Evolutionary conservation across 2,888 invertebrate genomes (phyloP).

Genomic region (Drosophila mercatorum): DNA sequence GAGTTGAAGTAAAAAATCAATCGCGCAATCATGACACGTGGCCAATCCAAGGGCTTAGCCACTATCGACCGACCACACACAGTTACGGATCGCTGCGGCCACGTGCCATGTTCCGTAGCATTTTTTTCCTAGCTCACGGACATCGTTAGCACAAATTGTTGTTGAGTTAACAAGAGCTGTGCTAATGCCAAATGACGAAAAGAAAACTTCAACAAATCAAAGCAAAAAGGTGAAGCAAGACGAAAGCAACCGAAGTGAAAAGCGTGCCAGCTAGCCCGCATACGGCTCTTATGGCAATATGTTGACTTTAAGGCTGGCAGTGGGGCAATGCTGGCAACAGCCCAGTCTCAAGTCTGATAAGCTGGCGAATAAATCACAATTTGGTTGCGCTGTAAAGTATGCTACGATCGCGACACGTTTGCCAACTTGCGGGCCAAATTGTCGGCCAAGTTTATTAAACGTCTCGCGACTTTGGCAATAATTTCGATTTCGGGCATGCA

Average conservation of each 20-base stretch:
- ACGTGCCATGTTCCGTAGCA: constrained; percentile 46
- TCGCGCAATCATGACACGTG: constrained; percentile 35
- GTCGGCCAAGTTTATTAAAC: constrained; percentile 74
- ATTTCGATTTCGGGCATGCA: constrained; percentile 76
- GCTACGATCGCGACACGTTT: constrained; percentile 71
- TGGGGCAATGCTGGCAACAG: not conserved
- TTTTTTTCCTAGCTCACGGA: constrained; percentile 58
- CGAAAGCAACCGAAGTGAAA: constrained; percentile 25
- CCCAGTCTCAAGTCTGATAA: constrained; percentile 36
- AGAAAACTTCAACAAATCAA: constrained; percentile 32
- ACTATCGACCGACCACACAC: constrained; percentile 8
- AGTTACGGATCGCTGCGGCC: constrained; percentile 42
- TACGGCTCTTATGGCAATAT: constrained; percentile 9
- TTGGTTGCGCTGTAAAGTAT: constrained; percentile 53
- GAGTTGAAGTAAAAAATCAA: constrained; percentile 36
- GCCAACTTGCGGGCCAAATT: constrained; percentile 44
- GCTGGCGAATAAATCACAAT: constrained; percentile 67
- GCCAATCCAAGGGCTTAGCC: constrained; percentile 6
- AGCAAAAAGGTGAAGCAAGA: constrained; percentile 16
- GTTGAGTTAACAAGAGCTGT: constrained; percentile 50
- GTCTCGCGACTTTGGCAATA: constrained; percentile 78
- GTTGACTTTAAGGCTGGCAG: constrained; percentile 15
- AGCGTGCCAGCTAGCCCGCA: constrained; percentile 26
- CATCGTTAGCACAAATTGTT: constrained; percentile 77
- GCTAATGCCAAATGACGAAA: constrained; percentile 35